Evolutionary conservation across 1,140 invertebrate species (phyloP), one percentile per base, ranked within the genome.

Genomic region (Bombyx mori): DNA sequence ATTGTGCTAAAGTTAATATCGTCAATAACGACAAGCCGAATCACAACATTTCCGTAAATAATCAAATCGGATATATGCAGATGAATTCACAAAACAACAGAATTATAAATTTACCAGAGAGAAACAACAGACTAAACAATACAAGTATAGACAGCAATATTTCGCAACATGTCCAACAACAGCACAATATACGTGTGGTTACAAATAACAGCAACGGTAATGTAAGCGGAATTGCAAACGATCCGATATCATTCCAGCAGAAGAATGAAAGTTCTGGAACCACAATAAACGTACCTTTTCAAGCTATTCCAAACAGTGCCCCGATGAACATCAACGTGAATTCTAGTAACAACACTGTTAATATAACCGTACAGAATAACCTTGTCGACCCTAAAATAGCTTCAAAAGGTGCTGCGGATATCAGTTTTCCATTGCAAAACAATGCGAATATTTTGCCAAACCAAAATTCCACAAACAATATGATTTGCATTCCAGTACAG

Each of bases 291-390:
- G 84, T 87, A 26, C 84, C 84, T 10, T 84, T 87, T 67, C 84
- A 87, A 71, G 78, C 84, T 8, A 86, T 87, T 65, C 84, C 84
- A 5, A 86, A 87, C 50, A 87, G 84, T 67, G 82, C 82, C 35
- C 84, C 84, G 12, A 87, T 87, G 84, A 87, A 87, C 61, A 87
- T 87, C 7, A 87, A 87, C 58, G 84, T 87, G 0, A 87, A 87
- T 69, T 87, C 84, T 10, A 87, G 84, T 56, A 87, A 87, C 61
- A 87, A 87, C 48, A 87, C 84, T 22, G 84, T 87, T 6, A 87
- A 87, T 51, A 87, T 87, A 42, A 87, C 84, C 6, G 84, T 87
- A 1, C 84, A 87, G 71, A 87, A 87, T 57, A 87, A 87, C 62
- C 72, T 87, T 3, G 84, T 87, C 6, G 84, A 87, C 63, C 84